Base-by-base conservation (phyloP, 2,113 vertebrate species). In the Dolichallabes microphthalmus region DNA sequence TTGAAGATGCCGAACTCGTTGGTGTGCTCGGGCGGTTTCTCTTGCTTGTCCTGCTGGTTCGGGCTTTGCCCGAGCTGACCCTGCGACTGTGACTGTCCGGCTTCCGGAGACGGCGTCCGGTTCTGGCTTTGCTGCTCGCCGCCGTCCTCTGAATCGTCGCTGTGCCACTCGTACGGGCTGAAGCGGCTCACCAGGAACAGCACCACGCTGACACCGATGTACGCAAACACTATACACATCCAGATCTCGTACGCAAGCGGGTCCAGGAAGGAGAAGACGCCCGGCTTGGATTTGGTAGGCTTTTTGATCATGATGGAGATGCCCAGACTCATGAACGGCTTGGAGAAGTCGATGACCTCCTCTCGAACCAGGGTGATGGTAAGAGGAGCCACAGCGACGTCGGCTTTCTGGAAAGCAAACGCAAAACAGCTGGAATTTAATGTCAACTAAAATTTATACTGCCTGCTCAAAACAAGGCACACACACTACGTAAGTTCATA, bases 281-380 rank as follows among this genome's bases (percentile, higher is more conserved):
- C 97, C 0, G 98, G 98, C 85, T 99, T 99, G 92, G 97, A 99
- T 92, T 99, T 99, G 76, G 96, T 97, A 69, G 98, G 98, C 88
- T 99, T 99, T 93, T 99, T 99, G 92, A 99, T 98, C 98, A 99
- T 99, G 90, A 99, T 99, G 88, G 97, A 98, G 86, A 99, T 99
- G 2, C 98, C 98, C 94, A 99, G 92, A 80, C 97, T 98, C 98
- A 99, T 99, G 93, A 99, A 99, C 0, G 98, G 98, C 91, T 99
- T 99, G 89, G 97, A 98, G 95, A 99, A 99, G 94, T 99, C 98
- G 78, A 99, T 99, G 87, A 99, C 97, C 94, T 99, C 96, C 92
- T 99, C 98, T 73, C 98, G 93, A 13, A 99, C 98, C 92, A 99
- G 93, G 2, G 98, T 99, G 93, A 99, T 99, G 82, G 98, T 99